Evolutionary conservation across 2,888 invertebrate species (phyloP).

Genomic region (Charanyca ferruginea): DNA sequence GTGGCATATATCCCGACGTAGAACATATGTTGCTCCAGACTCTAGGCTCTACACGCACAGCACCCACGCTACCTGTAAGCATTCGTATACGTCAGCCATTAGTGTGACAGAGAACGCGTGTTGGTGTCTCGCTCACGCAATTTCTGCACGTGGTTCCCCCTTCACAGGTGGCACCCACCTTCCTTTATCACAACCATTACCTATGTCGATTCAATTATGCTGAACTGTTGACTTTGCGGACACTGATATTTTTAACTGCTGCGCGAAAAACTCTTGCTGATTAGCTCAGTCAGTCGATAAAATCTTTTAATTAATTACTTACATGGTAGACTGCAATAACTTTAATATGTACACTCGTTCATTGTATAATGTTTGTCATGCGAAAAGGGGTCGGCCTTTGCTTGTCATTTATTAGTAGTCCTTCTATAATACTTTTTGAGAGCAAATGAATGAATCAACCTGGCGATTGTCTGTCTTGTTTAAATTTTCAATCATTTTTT

Average conservation of each 20-base stretch:
- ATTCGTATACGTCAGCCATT: conserved; percentile 69
- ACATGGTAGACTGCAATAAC: conserved; percentile 33
- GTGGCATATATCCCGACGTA: conserved; percentile 71
- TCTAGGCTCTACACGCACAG: conserved; percentile 65
- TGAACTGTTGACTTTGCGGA: conserved; percentile 83
- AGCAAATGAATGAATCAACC: not conserved
- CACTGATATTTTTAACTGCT: conserved; percentile 76
- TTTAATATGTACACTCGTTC: conserved; percentile 50
- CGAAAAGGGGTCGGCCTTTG: conserved; percentile 4
- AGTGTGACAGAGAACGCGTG: conserved; percentile 69
- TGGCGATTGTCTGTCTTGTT: not conserved
- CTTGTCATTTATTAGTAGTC: conserved; percentile 5
- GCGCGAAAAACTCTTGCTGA: conserved; percentile 60
- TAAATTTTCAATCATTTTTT: too few relatives aligned
- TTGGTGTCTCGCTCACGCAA: conserved; percentile 46
- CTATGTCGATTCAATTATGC: conserved; percentile 84
- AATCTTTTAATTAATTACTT: conserved; percentile 75
- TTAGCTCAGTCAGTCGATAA: conserved; percentile 67
- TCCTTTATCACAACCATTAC: conserved; percentile 76
- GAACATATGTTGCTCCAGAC: conserved; percentile 72
- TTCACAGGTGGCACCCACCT: conserved; percentile 70
- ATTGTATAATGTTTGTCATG: conserved; percentile 37
- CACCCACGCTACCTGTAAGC: conserved; percentile 69
- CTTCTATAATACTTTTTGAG: not conserved
- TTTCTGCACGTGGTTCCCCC: conserved; percentile 74